Evolutionary conservation across 2,888 invertebrate genomes (phyloP), one percentile per base, ranked within the genome.

Genomic region (Ernsta delagoae): DNA sequence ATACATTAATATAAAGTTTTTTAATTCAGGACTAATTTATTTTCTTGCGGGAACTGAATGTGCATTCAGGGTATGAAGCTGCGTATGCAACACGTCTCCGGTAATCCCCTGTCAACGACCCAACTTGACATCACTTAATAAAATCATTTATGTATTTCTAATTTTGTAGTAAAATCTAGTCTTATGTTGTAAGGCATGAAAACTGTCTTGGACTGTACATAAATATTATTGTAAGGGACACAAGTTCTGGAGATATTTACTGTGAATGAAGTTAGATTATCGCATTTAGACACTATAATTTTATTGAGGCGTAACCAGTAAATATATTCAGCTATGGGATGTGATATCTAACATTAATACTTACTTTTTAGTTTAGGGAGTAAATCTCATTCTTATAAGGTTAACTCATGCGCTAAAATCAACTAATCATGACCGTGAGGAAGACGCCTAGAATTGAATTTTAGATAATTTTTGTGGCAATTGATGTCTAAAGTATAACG

Each of bases 141-240:
- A 77, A 84, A 79, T 88, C 86, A 86, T 83, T 79, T 63, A 62
- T 83, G 79, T 63, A 56, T 56, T 83, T 87, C 78, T 86, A 83
- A 86, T 84, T 87, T 83, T 83, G 86, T 90, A 90, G 92, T 91
- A 91, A 92, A 92, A 86, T 93, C 92, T 93, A 93, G 92, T 93
- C 92, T 90, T 92, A 92, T 83, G 83, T 89, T 81, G 77, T 92
- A 92, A 90, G 91, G 87, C 88, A 85, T 84, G 83, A 84, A 83
- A 84, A 82, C 48, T 83, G 86, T 88, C 87, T 89, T 86, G 83
- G 82, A 88, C 83, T 92, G 90, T 92, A 90, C 77, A 90, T 92
- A 92, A 79, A 83, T 31, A 31, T 81, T 83, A 83, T 82, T 85
- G 78, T 88, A 87, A 84, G 85, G 75, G 79, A 78, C 86, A 86